A percentile compares a stretch with the other conserved stretches of the same genome.
Conservation (phyloP, 2,888 invertebrate species). For the Augiades crinisus region DNA sequence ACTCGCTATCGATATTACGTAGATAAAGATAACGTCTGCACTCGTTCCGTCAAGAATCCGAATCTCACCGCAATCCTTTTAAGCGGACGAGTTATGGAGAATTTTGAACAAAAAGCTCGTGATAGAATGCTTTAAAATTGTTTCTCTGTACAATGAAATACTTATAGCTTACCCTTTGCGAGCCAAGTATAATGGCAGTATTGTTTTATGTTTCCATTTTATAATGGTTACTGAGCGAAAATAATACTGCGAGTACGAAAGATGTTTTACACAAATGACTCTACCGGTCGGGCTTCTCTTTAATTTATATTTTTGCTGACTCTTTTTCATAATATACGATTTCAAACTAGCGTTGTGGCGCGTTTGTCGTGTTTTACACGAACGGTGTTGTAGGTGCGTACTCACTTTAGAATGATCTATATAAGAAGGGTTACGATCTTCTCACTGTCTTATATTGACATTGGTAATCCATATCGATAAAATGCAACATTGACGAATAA, state of each 20-base stretch:
- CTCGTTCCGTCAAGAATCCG: conserved; percentile 49
- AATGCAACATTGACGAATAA: no score
- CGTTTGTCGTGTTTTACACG: no score
- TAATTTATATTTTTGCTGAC: conserved; percentile 11
- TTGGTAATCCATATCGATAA: no score
- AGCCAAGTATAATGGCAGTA: conserved; percentile 36
- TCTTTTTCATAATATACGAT: no score
- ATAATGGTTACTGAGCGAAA: conserved; percentile 19
- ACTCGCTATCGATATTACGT: conserved; percentile 26
- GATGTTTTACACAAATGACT: conserved; percentile 12
- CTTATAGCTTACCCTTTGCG: conserved; percentile 28
- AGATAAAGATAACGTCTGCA: conserved; percentile 41
- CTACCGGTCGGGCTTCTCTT: not conserved
- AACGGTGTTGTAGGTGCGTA: no score
- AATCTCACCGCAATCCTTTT: conserved; percentile 62
- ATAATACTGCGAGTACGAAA: conserved; percentile 6
- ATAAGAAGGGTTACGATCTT: no score
- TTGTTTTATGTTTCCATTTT: conserved; percentile 34
- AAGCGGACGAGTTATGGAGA: conserved; percentile 57
- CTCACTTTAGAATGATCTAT: no score
- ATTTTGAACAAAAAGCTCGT: conserved; percentile 55
- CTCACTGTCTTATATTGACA: no score
- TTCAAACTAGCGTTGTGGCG: no score
- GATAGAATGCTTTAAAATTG: conserved; percentile 58
- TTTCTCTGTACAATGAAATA: conserved; percentile 42